These are phyloP conservation scores for Lemur catta DNA, from an alignment of 2,797 vertebrate genomes.

Conservation along the genomic window DNA sequence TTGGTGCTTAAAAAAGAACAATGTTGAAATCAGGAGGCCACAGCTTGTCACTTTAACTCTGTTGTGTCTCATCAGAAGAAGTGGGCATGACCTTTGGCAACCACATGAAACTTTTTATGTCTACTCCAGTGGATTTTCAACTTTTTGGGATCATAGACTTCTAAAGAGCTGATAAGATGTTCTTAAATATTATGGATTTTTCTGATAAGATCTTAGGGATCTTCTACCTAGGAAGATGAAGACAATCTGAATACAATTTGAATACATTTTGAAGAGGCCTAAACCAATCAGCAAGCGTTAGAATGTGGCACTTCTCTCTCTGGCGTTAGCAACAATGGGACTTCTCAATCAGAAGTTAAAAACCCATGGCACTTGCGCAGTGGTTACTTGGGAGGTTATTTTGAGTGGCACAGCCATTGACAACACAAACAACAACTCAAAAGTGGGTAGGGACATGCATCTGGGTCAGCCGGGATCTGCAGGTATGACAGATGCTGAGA, in stretches of 20 bases:
- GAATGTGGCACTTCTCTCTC: neutral
- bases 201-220: neutral
- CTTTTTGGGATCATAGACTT: neutral
- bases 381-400: neutral
- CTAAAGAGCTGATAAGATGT: neutral
- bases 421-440: neutral
- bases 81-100: neutral
- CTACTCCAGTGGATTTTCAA: neutral
- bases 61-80: neutral
- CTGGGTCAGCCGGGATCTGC: neutral
- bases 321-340: neutral
- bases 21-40: too few species aligned
- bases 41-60: neutral
- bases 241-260: neutral
- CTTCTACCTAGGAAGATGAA: neutral
- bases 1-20: too few species aligned
- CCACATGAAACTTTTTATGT: neutral
- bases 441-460: rapidly evolving
- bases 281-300: neutral
- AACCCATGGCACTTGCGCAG: neutral
- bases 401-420: neutral
- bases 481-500: neutral
- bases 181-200: neutral
- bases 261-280: neutral
- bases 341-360: neutral